phyloP scores from a whole-genome alignment of 1,140 invertebrate species.

The Neuroterus valhalla region DNA sequence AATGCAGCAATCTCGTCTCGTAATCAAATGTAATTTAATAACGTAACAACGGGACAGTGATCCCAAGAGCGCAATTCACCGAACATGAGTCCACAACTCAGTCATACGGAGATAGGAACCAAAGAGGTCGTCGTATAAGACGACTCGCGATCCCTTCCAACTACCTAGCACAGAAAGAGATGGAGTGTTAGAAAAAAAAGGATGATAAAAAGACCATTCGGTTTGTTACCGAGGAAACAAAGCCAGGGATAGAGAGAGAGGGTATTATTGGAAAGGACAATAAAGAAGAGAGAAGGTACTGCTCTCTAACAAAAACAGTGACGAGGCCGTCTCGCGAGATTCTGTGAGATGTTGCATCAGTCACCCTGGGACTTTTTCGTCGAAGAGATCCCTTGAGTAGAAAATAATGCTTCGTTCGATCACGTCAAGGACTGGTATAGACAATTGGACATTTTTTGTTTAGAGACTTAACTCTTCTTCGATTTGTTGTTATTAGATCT shows the following conservation, averaged over 20 bases:
- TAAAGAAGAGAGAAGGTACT: conserved; percentile 35
- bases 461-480: not conserved
- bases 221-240: conserved; percentile 19
- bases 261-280: conserved; percentile 15
- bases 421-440: not conserved
- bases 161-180: conserved; percentile 29
- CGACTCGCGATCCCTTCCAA: not conserved
- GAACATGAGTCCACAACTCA: conserved; percentile 24
- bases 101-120: conserved; percentile 18
- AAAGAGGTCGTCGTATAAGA: conserved; percentile 24
- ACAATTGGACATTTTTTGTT: not conserved
- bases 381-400: conserved; percentile 5
- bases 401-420: not conserved
- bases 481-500: not conserved
- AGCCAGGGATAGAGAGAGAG: conserved; percentile 5
- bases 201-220: conserved; percentile 8
- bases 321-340: conserved; percentile 51
- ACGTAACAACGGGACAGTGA: conserved; percentile 49
- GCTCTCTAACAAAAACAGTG: not conserved
- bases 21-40: conserved; percentile 59
- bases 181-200: not conserved
- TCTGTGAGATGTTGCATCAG: conserved; percentile 55
- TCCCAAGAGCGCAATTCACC: conserved; percentile 54
- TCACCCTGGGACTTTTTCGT: conserved; percentile 28
- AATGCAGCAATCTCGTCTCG: conserved; percentile 53